Conservation (phyloP, 1,140 invertebrate genomes). For the Oedothorax gibbosus region DNA sequence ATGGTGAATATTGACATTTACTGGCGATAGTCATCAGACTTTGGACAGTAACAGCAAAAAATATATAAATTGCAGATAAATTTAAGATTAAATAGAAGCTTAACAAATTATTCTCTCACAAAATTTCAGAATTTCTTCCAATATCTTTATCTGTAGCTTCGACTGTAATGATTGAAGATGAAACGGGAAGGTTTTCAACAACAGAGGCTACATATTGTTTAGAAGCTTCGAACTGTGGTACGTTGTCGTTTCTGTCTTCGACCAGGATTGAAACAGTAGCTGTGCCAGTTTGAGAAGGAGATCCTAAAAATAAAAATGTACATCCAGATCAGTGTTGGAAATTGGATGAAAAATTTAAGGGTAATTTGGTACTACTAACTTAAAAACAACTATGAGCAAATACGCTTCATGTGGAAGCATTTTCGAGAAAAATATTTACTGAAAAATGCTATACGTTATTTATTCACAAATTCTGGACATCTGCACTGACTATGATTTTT, state of each 20-base stretch:
- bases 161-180: slow-evolving; percentile 55
- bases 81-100: background rate
- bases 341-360: background rate
- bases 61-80: background rate
- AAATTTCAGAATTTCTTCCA: slow-evolving; percentile 58
- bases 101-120: slow-evolving; percentile 36
- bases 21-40: background rate
- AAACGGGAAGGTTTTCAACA: slow-evolving; percentile 76
- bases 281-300: slow-evolving; percentile 87
- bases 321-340: slow-evolving; percentile 69
- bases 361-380: background rate
- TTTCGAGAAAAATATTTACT: background rate
- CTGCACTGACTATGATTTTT: too few species aligned
- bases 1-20: background rate
- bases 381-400: background rate
- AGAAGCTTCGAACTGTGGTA: slow-evolving; percentile 74
- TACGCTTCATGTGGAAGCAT: background rate
- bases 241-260: slow-evolving; percentile 92
- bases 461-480: too few species aligned
- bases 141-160: slow-evolving; percentile 61
- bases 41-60: background rate
- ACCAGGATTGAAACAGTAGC: slow-evolving; percentile 89
- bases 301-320: slow-evolving; percentile 76
- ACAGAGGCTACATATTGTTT: slow-evolving; percentile 77
- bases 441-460: too few species aligned